Evolutionary conservation across 2,797 vertebrate species (phyloP), one percentile per base, ranked within the genome.

Genomic region (Pygocentrus nattereri): DNA sequence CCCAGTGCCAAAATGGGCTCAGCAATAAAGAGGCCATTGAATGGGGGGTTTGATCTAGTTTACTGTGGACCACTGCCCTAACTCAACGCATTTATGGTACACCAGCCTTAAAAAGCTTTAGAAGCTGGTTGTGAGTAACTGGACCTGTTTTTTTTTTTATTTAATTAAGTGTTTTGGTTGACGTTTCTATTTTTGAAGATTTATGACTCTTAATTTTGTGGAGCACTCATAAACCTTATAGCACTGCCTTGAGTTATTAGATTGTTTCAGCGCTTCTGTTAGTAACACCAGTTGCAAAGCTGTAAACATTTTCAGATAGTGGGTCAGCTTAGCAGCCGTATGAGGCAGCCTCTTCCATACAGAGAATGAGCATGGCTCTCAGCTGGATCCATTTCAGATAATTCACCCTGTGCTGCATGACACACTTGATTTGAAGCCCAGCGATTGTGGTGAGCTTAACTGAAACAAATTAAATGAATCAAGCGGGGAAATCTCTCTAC

Each of bases 1-100:
- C 91, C 86, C 90, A 70, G 86, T 81, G 87, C 88, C 91, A 96
- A 95, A 96, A 96, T 93, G 89, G 83, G 79, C 84, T 86, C 87
- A 93, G 89, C 93, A 89, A 90, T 89, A 88, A 91, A 91, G 84
- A 86, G 76, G 79, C 68, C 83, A 79, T 87, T 86, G 85, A 81
- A 71, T 15, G 78, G 85, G 78, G 85, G 89, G 86, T 83, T 90
- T 92, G 88, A 92, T 93, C 90, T 88, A 92, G 91, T 94, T 91
- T 91, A 92, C 85, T 54, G 61, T 89, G 89, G 92, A 91, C 92
- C 90, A 87, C 89, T 84, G 79, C 80, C 89, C 83, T 82, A 89
- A 91, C 30, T 88, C 76, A 41, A 76, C 74, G 68, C 80, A 87
- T 86, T 90, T 89, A 84, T 92, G 88, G 90, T 92, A 92, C 89